These are phyloP conservation scores for Leucoma salicis DNA, from an alignment of 2,888 invertebrate species.

Conservation along the genomic window DNA sequence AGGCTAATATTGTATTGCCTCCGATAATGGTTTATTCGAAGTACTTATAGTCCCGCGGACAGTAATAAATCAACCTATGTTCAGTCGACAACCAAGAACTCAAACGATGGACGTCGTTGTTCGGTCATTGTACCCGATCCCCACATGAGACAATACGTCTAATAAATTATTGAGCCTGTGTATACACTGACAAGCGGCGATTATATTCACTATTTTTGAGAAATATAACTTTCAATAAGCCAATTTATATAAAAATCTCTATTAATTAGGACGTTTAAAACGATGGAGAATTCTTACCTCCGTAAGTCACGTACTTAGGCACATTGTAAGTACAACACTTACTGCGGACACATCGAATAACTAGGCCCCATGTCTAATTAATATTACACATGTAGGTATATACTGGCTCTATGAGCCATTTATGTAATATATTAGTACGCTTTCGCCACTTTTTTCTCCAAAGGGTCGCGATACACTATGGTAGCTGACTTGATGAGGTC, in stretches of 20 bases:
- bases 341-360: conserved; percentile 11
- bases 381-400: conserved; percentile 27
- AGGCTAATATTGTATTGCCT: background rate
- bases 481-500: conserved; percentile 69
- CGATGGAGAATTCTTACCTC: conserved; percentile 37
- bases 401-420: conserved; percentile 29
- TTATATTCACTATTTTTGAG: background rate
- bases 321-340: conserved; percentile 31
- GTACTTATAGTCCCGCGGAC: background rate
- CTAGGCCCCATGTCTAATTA: conserved; percentile 14
- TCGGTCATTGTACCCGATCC: too few species aligned
- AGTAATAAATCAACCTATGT: too few species aligned
- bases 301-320: conserved; percentile 28
- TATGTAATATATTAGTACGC: conserved; percentile 18
- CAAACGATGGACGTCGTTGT: too few species aligned
- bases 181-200: too few species aligned
- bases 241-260: conserved; percentile 23
- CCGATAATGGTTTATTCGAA: background rate
- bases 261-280: conserved; percentile 33
- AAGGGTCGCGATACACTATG: conserved; percentile 67
- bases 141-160: too few species aligned
- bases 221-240: background rate
- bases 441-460: conserved; percentile 47
- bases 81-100: too few species aligned
- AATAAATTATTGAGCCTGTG: too few species aligned